Evolutionary conservation across 2,797 vertebrate species (phyloP).

Genomic region (Anguilla anguilla): DNA sequence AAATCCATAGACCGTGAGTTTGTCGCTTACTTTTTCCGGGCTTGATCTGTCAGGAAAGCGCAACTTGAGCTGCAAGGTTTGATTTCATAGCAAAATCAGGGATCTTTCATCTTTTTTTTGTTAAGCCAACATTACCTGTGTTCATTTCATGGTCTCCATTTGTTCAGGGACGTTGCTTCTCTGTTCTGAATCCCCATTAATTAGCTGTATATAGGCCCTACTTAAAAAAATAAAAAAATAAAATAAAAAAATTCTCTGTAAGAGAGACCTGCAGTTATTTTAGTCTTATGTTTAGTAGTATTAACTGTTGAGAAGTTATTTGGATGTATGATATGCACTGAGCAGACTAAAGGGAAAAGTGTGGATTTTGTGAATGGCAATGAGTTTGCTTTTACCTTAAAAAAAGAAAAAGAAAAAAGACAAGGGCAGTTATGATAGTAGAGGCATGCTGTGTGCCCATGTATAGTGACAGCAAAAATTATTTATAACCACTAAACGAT

Average conservation of each 20-base stretch:
- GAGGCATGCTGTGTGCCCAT: conserved; percentile 64
- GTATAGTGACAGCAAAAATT: conserved; percentile 63
- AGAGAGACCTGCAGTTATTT: conserved; percentile 66
- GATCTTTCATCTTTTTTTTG: conserved; percentile 88
- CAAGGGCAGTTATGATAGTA: conserved; percentile 62
- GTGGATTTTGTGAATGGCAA: conserved; percentile 62
- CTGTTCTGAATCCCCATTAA: conserved; percentile 71
- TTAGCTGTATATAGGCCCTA: conserved; percentile 70
- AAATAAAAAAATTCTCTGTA: conserved; percentile 78
- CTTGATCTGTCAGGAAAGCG: conserved; percentile 85
- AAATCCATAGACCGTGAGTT: conserved; percentile 64
- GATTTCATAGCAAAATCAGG: conserved; percentile 91
- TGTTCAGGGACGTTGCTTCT: conserved; percentile 79
- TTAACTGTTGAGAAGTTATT: conserved; percentile 69
- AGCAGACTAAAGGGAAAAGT: conserved; percentile 90
- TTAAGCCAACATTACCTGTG: conserved; percentile 77
- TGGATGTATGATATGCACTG: conserved; percentile 88
- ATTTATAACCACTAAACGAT: conserved; percentile 80
- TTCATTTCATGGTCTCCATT: conserved; percentile 71
- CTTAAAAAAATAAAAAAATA: conserved; percentile 73
- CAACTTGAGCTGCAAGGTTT: conserved; percentile 86
- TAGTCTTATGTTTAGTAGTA: conserved; percentile 77
- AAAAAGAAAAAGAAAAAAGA: conserved; percentile 46
- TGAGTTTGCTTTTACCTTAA: conserved; percentile 56
- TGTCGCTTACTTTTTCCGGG: conserved; percentile 76